Percentiles rank a stretch among this genome's conserved stretches.
These are phyloP conservation scores for Genyomyrus donnyi DNA, from an alignment of 2,113 vertebrate species.

Conservation along the genomic window DNA sequence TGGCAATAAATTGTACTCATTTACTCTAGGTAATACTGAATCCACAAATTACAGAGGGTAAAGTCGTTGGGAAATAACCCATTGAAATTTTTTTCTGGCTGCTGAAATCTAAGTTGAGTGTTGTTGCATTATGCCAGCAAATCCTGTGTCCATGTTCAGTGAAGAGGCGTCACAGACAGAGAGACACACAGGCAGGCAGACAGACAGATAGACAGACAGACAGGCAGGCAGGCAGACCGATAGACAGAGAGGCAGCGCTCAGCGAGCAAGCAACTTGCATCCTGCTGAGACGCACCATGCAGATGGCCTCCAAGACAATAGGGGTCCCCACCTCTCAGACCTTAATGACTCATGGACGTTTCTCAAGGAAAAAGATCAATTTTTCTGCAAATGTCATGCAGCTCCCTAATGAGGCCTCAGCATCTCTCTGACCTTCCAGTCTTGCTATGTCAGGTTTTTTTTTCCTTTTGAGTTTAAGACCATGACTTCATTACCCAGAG, in stretches of 20 bases:
- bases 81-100: not conserved
- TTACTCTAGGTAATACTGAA: not conserved
- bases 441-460: not conserved
- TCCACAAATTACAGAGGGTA: conserved; percentile 1
- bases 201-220: not conserved
- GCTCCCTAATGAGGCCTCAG: not conserved
- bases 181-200: not conserved
- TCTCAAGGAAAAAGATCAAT: conserved; percentile 5
- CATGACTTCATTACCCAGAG: conserved; percentile 1
- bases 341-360: not conserved
- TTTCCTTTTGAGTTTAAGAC: not conserved
- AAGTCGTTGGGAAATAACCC: not conserved
- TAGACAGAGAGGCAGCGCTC: not conserved
- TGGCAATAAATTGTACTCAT: conserved; percentile 2
- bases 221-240: not conserved
- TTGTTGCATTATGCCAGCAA: not conserved
- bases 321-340: conserved; percentile 3
- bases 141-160: not conserved
- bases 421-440: not conserved
- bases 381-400: not conserved
- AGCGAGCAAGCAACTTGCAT: not conserved
- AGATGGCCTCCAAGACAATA: not conserved
- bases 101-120: not conserved
- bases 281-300: not conserved
- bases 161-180: not conserved